Base-by-base conservation (phyloP, 1,140 invertebrate genomes). In the Drosophila trapezifrons region DNA sequence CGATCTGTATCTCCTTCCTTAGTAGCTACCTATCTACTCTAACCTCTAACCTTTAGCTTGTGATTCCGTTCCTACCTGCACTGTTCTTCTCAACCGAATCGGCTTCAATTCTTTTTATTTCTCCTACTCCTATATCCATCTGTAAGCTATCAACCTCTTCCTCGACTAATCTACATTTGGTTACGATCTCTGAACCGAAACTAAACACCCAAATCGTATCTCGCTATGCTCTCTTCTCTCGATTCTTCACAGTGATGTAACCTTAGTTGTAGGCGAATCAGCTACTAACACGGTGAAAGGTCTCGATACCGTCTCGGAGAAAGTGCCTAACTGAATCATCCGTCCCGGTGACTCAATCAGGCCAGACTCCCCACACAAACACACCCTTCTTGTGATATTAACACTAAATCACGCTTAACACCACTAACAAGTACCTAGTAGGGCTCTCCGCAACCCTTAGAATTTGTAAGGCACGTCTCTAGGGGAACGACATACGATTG, bases 161-260 rank as follows among this genome's bases (percentile, higher is more conserved):
- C 51, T 52, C 20, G 64, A 52, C 38, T 78, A 59, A 72, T 62
- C 37, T 38, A 40, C 56, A 69, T 77, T 25, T 83, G 80, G 80
- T 84, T 67, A 76, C 29, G 32, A 46, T 45, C 35, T 59, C 9
- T 66, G 43, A 46, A 77, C 67, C 60, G 27, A 40, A 56, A 87
- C 83, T 82, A 79, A 87, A 86, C 57, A 51, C 67, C 47, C 69
- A 79, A 87, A 66, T 57, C 65, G 65, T 45, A 78, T 76, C 62
- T 86, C 40, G 62, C 66, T 82, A 85, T 84, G 73, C 73, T 66
- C 78, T 83, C 73, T 77, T 86, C 76, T 77, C 38, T 52, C 65
- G 72, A 85, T 72, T 78, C 60, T 82, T 82, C 90, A 90, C 90
- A 91, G 90, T 90, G 86, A 81, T 80, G 72, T 90, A 45, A 79